These are phyloP conservation scores for Scartelaos histophorus DNA, from an alignment of 2,113 vertebrate species.

Conservation along the genomic window DNA sequence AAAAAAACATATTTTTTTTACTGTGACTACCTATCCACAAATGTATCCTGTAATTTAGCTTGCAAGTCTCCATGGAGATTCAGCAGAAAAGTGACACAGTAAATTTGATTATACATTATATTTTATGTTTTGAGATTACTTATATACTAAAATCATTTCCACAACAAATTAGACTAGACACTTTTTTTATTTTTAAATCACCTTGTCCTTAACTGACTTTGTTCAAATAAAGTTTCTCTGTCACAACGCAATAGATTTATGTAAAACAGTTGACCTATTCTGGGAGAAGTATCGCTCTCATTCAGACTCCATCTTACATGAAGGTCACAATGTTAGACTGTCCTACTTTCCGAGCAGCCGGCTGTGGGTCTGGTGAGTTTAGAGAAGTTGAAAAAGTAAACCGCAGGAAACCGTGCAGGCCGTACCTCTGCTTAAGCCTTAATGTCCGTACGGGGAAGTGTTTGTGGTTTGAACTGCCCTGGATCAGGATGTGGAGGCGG, in stretches of 20 bases:
- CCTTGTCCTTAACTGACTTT: neutral
- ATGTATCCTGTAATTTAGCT: no score
- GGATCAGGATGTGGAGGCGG: neutral
- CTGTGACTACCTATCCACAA: no score
- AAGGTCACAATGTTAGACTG: neutral
- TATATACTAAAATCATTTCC: neutral
- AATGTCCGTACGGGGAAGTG: neutral
- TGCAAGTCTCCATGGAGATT: no score
- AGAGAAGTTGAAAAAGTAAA: slow-evolving; percentile 7
- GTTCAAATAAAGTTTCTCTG: neutral
- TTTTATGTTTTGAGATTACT: neutral
- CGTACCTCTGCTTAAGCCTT: neutral
- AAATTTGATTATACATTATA: no score
- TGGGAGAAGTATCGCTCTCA: slow-evolving; percentile 9
- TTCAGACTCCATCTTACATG: slow-evolving; percentile 8
- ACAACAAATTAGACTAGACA: neutral
- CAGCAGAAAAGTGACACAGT: no score
- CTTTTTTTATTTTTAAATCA: no score
- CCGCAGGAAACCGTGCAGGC: neutral
- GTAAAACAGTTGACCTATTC: slow-evolving; percentile 10
- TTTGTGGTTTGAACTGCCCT: neutral
- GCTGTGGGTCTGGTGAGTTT: neutral
- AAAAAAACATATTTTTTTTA: no score
- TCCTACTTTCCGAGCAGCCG: slow-evolving; percentile 1
- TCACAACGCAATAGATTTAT: slow-evolving; percentile 8